Evolutionary conservation across 2,113 vertebrate species (phyloP).

Genomic region (Chamaetylas fuelleborni): DNA sequence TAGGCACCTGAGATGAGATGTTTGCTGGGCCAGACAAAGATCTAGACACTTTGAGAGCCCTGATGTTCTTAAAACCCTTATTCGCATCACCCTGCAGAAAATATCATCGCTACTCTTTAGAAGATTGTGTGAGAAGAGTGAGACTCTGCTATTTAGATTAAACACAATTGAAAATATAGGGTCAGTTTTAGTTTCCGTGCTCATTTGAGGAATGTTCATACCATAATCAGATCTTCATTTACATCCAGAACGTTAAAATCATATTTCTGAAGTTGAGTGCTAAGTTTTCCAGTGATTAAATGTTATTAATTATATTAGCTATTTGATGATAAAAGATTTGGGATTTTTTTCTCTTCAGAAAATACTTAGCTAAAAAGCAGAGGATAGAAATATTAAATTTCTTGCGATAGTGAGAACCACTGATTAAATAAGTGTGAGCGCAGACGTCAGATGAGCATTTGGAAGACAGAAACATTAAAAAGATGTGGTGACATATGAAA

Average conservation of each 20-base stretch:
- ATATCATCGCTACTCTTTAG: neutral
- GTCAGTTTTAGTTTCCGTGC: neutral
- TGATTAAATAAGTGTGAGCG: neutral
- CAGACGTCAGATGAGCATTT: neutral
- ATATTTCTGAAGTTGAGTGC: neutral
- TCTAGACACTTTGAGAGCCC: accelerated
- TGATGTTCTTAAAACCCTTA: neutral
- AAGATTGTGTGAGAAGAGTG: neutral
- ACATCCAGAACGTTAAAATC: neutral
- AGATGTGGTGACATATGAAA: neutral
- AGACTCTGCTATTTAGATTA: neutral
- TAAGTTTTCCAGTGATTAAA: neutral
- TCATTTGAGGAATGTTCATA: neutral
- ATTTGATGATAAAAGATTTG: neutral
- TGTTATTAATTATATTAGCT: neutral
- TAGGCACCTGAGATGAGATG: neutral
- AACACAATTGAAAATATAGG: neutral
- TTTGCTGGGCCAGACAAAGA: neutral
- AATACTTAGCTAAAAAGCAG: neutral
- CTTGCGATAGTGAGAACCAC: neutral
- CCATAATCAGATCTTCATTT: neutral
- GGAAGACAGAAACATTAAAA: neutral
- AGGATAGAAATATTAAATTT: neutral
- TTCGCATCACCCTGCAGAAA: neutral
- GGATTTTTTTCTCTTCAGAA: neutral